Conservation (phyloP, 2,888 invertebrate species). For the Leptodirus hochenwartii region DNA sequence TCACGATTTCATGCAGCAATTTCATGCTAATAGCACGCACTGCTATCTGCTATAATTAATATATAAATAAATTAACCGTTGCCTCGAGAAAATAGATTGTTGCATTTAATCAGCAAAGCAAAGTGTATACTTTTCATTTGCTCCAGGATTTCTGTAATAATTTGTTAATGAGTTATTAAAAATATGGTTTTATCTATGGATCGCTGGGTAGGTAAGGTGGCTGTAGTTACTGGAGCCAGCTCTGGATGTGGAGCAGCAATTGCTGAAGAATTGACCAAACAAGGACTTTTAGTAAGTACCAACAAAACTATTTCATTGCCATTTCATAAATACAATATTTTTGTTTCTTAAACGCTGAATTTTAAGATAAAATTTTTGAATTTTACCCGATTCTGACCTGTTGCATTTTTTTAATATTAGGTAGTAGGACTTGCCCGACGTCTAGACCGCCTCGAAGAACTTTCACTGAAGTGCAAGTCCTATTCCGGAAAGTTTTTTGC, state of each 20-base stretch:
- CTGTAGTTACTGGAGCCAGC: constrained; percentile 16
- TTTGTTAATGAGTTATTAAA: too few relatives aligned
- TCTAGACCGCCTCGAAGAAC: constrained; percentile 13
- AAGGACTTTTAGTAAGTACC: constrained; percentile 13
- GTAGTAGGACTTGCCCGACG: constrained; percentile 17
- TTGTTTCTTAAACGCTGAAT: constrained; percentile 3
- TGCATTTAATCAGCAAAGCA: too few relatives aligned
- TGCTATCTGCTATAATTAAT: too few relatives aligned
- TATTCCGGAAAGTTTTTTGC: constrained; percentile 12
- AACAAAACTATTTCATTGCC: constrained; percentile 1
- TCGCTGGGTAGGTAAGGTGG: constrained; percentile 14
- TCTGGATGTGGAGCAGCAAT: constrained; percentile 15
- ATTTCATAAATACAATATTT: neutral
- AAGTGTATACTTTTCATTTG: too few relatives aligned
- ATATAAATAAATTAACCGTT: too few relatives aligned
- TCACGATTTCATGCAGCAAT: too few relatives aligned
- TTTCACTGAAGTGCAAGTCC: too few relatives aligned
- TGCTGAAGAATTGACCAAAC: constrained; percentile 11
- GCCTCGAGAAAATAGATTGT: too few relatives aligned
- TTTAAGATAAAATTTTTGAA: constrained; percentile 2
- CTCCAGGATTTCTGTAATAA: too few relatives aligned
- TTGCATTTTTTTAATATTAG: constrained; percentile 9
- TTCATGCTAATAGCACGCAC: too few relatives aligned
- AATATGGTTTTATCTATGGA: constrained; percentile 12
- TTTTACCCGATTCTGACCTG: too few relatives aligned